Percentiles rank a stretch among this genome's conserved stretches.
Conservation (phyloP, 2,797 vertebrate genomes). For the Myiothlypis chrysogaster region DNA sequence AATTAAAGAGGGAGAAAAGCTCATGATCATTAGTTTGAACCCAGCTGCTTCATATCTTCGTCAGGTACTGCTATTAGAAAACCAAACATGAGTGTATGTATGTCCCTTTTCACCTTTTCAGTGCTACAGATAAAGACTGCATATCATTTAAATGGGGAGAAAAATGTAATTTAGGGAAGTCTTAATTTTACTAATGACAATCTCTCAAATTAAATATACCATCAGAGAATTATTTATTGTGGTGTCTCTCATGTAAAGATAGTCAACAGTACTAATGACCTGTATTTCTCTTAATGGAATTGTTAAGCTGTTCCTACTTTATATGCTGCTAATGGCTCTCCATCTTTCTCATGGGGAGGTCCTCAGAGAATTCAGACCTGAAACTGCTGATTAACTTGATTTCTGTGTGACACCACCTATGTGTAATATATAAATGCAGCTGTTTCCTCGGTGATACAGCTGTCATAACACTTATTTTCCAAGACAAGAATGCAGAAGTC, state of each 20-base stretch:
- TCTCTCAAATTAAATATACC: not conserved
- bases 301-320: not conserved
- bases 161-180: not conserved
- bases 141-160: not conserved
- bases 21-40: not conserved
- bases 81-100: no score
- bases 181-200: not conserved
- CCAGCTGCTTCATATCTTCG: not conserved
- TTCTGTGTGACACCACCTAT: not conserved
- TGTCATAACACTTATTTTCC: not conserved
- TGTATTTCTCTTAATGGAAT: not conserved
- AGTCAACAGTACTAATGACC: not conserved
- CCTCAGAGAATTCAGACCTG: not conserved
- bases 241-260: not conserved
- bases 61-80: not conserved
- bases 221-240: not conserved
- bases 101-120: not conserved
- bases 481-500: not conserved
- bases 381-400: not conserved
- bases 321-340: not conserved
- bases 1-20: not conserved
- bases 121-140: not conserved
- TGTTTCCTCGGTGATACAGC: not conserved
- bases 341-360: fast-evolving
- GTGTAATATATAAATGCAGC: not conserved